Conservation (phyloP, 2,113 vertebrate genomes). For the Brienomyrus brachyistius region DNA sequence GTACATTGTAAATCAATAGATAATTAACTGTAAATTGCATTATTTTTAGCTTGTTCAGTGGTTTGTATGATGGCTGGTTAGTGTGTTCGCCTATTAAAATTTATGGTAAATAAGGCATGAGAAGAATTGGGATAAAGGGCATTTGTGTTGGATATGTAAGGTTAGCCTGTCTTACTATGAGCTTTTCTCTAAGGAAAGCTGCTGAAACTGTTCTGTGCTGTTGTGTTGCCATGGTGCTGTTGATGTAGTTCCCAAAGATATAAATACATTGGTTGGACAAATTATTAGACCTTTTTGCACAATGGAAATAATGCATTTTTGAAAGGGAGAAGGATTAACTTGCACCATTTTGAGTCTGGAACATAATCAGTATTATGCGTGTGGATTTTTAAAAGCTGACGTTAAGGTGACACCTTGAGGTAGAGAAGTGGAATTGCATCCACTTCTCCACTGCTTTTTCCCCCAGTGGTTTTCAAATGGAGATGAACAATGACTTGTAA, state of each 20-base stretch:
- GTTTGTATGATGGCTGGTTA: background rate
- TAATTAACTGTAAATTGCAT: background rate
- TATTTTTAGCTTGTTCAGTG: background rate
- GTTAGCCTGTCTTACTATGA: background rate
- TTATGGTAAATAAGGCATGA: background rate
- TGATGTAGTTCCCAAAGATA: background rate
- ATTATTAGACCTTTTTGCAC: background rate
- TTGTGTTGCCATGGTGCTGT: background rate
- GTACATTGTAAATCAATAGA: background rate
- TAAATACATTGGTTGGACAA: background rate
- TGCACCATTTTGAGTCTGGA: background rate
- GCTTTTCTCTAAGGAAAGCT: background rate
- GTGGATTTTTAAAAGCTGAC: background rate
- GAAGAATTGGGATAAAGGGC: background rate
- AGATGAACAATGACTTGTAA: background rate
- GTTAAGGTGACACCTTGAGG: constrained; percentile 16
- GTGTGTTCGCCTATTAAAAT: background rate
- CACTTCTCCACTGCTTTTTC: background rate
- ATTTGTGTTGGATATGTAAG: background rate
- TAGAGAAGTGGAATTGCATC: background rate
- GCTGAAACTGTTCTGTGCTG: background rate
- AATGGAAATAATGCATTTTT: background rate
- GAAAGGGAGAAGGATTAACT: background rate
- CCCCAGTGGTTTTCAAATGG: background rate
- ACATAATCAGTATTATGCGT: background rate